Conservation (phyloP, 2,888 invertebrate species). For the Junonia oenone region DNA sequence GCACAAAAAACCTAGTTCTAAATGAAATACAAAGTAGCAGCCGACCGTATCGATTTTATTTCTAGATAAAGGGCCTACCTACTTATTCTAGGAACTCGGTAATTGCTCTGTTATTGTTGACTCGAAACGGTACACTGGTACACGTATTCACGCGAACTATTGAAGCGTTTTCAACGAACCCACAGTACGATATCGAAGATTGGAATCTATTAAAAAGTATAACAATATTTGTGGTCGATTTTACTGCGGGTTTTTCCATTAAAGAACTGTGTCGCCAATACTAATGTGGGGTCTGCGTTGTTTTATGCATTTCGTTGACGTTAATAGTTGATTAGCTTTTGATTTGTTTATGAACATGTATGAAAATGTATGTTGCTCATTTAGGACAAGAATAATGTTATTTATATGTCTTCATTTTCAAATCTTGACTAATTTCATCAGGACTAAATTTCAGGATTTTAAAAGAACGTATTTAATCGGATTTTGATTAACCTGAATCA, state of each 20-base stretch:
- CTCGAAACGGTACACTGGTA: neutral
- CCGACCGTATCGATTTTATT: slow-evolving; percentile 10
- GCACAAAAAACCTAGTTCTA: neutral
- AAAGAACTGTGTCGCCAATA: neutral
- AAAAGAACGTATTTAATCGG: no score
- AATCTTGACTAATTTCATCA: no score
- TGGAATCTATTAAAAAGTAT: neutral
- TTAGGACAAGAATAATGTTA: no score
- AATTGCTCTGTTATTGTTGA: slow-evolving; percentile 16
- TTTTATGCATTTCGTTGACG: neutral
- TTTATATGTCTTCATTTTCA: no score
- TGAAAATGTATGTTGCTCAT: no score
- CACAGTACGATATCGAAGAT: slow-evolving; percentile 1
- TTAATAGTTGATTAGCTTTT: neutral
- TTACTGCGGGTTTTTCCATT: slow-evolving; percentile 1
- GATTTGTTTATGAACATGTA: neutral
- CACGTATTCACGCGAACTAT: slow-evolving; percentile 4
- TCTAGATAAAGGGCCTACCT: slow-evolving; percentile 7
- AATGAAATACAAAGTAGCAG: slow-evolving; percentile 1
- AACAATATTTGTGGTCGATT: neutral
- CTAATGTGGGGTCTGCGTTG: neutral
- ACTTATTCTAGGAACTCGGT: slow-evolving; percentile 13
- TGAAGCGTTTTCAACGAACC: slow-evolving; percentile 2
- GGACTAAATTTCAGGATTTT: no score
- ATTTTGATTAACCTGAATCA: no score